A percentile compares a stretch with the other conserved stretches of the same genome.
phyloP scores from a whole-genome alignment of 2,888 invertebrate genomes.

The Schizaphis graminum region DNA sequence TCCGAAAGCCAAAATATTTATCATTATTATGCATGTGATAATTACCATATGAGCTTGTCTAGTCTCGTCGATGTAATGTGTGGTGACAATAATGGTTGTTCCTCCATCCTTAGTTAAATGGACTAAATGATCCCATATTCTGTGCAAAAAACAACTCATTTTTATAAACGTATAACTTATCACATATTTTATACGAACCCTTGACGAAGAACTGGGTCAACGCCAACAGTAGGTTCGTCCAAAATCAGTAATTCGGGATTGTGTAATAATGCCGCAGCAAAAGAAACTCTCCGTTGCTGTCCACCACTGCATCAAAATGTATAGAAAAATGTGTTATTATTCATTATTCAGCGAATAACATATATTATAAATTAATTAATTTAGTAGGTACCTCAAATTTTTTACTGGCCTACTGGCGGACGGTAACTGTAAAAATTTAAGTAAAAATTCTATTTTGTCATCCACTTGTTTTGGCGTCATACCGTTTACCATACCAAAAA shows the following conservation, averaged over 20 bases:
- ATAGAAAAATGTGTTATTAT: slow-evolving; percentile 2
- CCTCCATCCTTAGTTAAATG: slow-evolving; percentile 81
- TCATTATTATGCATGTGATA: slow-evolving; percentile 67
- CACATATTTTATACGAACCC: slow-evolving; percentile 72
- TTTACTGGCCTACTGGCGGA: slow-evolving; percentile 78
- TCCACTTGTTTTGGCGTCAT: slow-evolving; percentile 80
- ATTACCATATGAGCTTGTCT: slow-evolving; percentile 85
- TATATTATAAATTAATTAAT: neutral
- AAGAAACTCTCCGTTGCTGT: slow-evolving; percentile 88
- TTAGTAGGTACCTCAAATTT: slow-evolving; percentile 73
- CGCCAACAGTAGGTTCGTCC: slow-evolving; percentile 94
- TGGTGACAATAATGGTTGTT: slow-evolving; percentile 87
- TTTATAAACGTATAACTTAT: neutral
- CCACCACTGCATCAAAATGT: slow-evolving; percentile 80
- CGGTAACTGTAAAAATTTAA: slow-evolving; percentile 77
- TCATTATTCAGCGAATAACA: slow-evolving; percentile 12
- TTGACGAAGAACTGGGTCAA: slow-evolving; percentile 89
- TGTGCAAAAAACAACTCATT: slow-evolving; percentile 70
- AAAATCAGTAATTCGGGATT: slow-evolving; percentile 91
- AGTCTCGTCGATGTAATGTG: slow-evolving; percentile 90
- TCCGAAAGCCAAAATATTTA: neutral
- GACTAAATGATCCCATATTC: slow-evolving; percentile 88
- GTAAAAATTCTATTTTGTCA: slow-evolving; percentile 80
- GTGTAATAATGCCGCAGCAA: slow-evolving; percentile 89
- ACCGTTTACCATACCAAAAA: slow-evolving; percentile 87